Conservation (phyloP, 2,888 invertebrate genomes). For the Drosophila mettleri region DNA sequence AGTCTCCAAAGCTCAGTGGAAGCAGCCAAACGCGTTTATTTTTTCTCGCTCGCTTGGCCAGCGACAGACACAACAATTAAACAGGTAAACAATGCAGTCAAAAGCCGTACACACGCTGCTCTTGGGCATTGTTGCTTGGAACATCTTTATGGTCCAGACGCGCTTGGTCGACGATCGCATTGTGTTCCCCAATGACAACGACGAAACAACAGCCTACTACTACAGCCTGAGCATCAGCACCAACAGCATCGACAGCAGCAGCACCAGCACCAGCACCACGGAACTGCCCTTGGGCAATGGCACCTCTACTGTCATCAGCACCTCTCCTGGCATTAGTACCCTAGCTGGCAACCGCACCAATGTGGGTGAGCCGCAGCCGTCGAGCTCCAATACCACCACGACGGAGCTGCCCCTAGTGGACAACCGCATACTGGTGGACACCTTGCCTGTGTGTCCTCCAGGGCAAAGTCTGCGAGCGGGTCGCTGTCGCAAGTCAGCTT, state of each 20-base stretch:
- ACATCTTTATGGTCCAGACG: constrained; percentile 15
- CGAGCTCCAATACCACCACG: neutral
- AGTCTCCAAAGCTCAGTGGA: constrained; percentile 50
- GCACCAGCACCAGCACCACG: neutral
- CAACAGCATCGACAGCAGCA: neutral
- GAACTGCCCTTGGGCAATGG: neutral
- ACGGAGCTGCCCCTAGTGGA: constrained; percentile 40
- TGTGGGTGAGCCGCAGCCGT: neutral
- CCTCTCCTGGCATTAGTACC: neutral
- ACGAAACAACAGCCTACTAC: neutral
- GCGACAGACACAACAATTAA: neutral
- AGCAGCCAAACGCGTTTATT: constrained; percentile 69
- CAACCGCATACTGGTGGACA: constrained; percentile 65
- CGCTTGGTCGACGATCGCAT: constrained; percentile 58
- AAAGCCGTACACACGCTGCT: constrained; percentile 32
- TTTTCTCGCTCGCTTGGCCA: constrained; percentile 22
- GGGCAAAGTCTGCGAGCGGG: constrained; percentile 60
- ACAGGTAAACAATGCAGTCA: constrained; percentile 40
- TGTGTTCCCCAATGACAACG: constrained; percentile 41
- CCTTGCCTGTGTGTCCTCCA: constrained; percentile 34
- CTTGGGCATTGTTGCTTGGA: constrained; percentile 30
- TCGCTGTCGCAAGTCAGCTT: constrained; percentile 62
- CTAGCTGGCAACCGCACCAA: neutral
- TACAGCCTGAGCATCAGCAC: neutral
- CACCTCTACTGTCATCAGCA: neutral